phyloP scores from a whole-genome alignment of 2,113 vertebrate species.

The Ammodytes marinus region DNA sequence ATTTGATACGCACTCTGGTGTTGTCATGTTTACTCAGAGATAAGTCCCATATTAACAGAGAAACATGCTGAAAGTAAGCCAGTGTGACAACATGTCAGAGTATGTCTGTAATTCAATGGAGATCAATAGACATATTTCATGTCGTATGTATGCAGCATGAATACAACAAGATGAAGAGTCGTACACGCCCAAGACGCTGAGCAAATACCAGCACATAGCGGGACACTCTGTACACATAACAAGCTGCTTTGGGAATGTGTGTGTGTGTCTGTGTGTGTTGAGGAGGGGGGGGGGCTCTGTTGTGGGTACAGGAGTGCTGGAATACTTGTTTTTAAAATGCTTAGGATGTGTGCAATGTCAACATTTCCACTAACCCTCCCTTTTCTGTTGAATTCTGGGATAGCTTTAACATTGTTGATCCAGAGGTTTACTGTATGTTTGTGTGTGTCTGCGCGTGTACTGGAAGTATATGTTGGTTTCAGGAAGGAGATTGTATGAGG shows the following conservation, averaged over 20 bases:
- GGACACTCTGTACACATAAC: constrained; percentile 21
- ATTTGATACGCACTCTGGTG: constrained; percentile 6
- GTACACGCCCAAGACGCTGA: not conserved
- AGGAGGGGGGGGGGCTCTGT: not conserved
- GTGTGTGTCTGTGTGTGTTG: constrained; percentile 4
- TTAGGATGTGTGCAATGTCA: constrained; percentile 63
- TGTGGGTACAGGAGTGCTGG: constrained; percentile 7
- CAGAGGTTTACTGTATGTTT: not conserved
- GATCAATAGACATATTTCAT: constrained; percentile 21
- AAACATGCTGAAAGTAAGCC: constrained; percentile 35
- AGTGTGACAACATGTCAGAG: constrained; percentile 9
- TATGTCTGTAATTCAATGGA: constrained; percentile 51
- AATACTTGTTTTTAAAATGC: constrained; percentile 39
- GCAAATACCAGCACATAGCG: constrained; percentile 31
- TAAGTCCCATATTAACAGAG: constrained; percentile 28
- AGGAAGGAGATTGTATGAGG: constrained; percentile 63
- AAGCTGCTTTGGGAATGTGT: constrained; percentile 6
- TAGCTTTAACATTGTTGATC: constrained; percentile 1
- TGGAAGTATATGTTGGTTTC: constrained; percentile 42
- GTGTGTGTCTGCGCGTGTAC: constrained; percentile 19
- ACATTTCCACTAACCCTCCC: constrained; percentile 45
- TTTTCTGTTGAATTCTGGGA: constrained; percentile 22
- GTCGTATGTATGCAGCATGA: constrained; percentile 34
- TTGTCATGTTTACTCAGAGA: not conserved
- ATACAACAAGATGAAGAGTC: constrained; percentile 48